phyloP scores from a whole-genome alignment of 2,888 invertebrate genomes.

The Lagria hirta region DNA sequence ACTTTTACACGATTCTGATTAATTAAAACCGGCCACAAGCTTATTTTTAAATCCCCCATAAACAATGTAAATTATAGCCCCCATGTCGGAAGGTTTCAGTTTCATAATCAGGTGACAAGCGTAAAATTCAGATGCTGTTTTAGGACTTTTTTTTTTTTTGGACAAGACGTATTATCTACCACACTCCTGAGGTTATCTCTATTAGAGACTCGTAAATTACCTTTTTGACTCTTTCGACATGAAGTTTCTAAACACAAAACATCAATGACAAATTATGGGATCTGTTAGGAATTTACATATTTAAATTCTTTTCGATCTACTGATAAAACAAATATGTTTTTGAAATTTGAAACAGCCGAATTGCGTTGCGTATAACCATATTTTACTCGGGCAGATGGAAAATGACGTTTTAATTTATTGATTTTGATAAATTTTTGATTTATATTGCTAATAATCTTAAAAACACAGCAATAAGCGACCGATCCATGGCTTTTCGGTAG shows the following conservation, averaged over 20 bases:
- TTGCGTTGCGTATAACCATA: no score
- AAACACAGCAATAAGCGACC: no score
- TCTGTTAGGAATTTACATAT: no score
- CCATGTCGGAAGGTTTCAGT: slow-evolving; percentile 29
- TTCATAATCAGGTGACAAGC: slow-evolving; percentile 29
- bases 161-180: slow-evolving; percentile 9
- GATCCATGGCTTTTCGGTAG: no score
- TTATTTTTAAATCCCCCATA: slow-evolving; percentile 30
- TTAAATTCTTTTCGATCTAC: no score
- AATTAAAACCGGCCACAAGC: slow-evolving; percentile 30
- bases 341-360: no score
- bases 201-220: slow-evolving; percentile 23
- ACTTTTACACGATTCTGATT: slow-evolving; percentile 31
- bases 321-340: no score
- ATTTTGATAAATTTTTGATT: no score
- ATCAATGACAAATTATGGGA: slow-evolving; percentile 12
- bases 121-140: slow-evolving; percentile 34
- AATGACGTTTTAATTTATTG: no score
- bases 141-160: slow-evolving; percentile 17
- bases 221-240: slow-evolving; percentile 12
- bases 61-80: slow-evolving; percentile 30
- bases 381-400: no score
- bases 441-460: no score
- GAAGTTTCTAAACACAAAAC: slow-evolving; percentile 5
- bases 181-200: slow-evolving; percentile 18